A percentile compares a stretch with the other conserved stretches of the same genome.
Evolutionary conservation across 2,888 invertebrate species (phyloP).

Genomic region (Zaprionus bogoriensis): DNA sequence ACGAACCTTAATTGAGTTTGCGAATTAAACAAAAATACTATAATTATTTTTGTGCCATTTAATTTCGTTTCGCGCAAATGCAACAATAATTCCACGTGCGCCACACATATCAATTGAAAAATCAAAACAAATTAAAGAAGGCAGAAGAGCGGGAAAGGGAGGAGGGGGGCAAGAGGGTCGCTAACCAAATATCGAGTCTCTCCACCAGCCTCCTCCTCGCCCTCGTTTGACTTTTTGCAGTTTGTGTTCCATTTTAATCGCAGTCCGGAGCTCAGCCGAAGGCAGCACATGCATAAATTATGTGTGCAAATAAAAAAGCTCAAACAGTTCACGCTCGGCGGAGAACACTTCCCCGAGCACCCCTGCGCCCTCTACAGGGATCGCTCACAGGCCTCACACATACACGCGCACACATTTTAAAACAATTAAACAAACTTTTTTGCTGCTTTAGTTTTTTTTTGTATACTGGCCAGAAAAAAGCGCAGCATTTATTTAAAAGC

Average conservation of each 20-base stretch:
- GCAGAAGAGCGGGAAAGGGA: background rate
- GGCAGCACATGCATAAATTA: conserved; percentile 53
- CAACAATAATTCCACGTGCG: background rate
- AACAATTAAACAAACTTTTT: conserved; percentile 61
- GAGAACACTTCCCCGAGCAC: background rate
- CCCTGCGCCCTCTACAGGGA: background rate
- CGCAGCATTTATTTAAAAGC: conserved; percentile 52
- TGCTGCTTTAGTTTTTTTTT: conserved; percentile 6
- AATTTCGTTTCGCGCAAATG: background rate
- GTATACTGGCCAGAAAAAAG: conserved; percentile 28
- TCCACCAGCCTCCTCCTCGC: too few species aligned
- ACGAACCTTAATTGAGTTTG: background rate
- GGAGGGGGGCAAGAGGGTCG: background rate
- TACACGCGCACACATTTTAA: conserved; percentile 52
- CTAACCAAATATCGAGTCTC: background rate
- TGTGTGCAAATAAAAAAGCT: conserved; percentile 45
- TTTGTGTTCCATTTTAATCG: conserved; percentile 32
- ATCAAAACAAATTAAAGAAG: conserved; percentile 22
- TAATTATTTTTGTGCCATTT: background rate
- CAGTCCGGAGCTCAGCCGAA: conserved; percentile 32
- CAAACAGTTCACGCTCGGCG: conserved; percentile 14
- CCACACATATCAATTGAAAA: conserved; percentile 20
- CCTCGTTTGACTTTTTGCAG: conserved; percentile 46
- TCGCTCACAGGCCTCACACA: background rate
- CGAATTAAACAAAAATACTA: background rate